Base-by-base conservation (phyloP, 1,140 invertebrate species). In the Drosophila burlai region DNA sequence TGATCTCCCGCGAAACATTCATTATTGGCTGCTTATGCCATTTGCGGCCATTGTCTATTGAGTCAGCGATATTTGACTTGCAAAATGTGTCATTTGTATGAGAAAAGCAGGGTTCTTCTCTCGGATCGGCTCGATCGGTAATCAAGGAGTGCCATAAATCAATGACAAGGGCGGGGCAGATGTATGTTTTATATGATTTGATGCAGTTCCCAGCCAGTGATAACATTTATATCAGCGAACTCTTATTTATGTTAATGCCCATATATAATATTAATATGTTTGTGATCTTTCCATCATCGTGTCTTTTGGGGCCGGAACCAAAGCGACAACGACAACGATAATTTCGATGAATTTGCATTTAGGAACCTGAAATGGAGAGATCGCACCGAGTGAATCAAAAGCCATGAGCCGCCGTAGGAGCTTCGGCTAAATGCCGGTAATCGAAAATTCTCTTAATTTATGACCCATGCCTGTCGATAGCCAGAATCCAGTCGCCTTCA, bases 391-490 rank as follows among this genome's bases (percentile, higher is more conserved):
- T 67, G 61, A 89, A 84, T 89, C 77, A 83, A 87, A 89, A 90
- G 76, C 77, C 71, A 60, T 71, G 60, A 90, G 85, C 84, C 78
- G 85, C 69, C 66, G 43, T 64, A 71, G 46, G 49, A 72, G 73
- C 46, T 58, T 54, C 69, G 60, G 47, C 81, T 73, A 83, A 86
- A 87, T 86, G 83, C 83, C 83, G 84, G 83, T 74, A 80, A 81
- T 78, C 77, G 63, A 82, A 72, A 60, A 68, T 66, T 67, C 61
- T 66, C 40, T 69, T 75, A 78, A 90, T 87, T 90, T 87, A 87
- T 87, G 67, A 83, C 83, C 66, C 63, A 58, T 49, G 55, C 67
- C 78, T 77, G 49, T 16, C 24, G 40, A 58, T 49, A 66, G 49
- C 80, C 55, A 66, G 54, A 66, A 64, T 47, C 71, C 49, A 75